Conservation (phyloP, 1,140 invertebrate genomes). For the Drosophila athabasca region DNA sequence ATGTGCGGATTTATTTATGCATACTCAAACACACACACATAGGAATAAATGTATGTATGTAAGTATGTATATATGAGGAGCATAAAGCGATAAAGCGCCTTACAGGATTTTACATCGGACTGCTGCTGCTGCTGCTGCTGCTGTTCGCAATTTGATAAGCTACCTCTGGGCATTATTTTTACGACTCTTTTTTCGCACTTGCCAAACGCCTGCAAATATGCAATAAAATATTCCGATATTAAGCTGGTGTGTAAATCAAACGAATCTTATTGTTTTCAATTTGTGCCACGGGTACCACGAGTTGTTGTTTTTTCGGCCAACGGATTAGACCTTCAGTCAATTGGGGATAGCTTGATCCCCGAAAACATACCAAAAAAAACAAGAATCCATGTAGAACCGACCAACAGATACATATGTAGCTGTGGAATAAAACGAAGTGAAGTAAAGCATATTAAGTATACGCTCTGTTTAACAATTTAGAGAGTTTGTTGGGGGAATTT, state of each 20-base stretch:
- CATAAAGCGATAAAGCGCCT: constrained; percentile 77
- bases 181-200: constrained; percentile 61
- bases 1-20: constrained; percentile 77
- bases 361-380: neutral
- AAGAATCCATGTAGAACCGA: neutral
- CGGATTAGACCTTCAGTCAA: constrained; percentile 9
- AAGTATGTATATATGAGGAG: constrained; percentile 40
- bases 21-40: constrained; percentile 19
- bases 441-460: constrained; percentile 32
- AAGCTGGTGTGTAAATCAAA: constrained; percentile 78
- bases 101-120: constrained; percentile 78
- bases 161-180: constrained; percentile 78
- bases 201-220: constrained; percentile 64
- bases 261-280: constrained; percentile 78
- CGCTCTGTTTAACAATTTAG: constrained; percentile 41
- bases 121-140: constrained; percentile 63
- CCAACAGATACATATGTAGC: neutral
- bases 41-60: neutral
- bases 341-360: constrained; percentile 16
- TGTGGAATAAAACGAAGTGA: neutral
- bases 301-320: constrained; percentile 4
- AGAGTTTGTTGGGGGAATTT: no score
- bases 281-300: constrained; percentile 17
- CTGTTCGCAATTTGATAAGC: constrained; percentile 78
- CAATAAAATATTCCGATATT: constrained; percentile 76